Evolutionary conservation across 2,888 invertebrate genomes (phyloP).

Genomic region (Morpho deidamia): DNA sequence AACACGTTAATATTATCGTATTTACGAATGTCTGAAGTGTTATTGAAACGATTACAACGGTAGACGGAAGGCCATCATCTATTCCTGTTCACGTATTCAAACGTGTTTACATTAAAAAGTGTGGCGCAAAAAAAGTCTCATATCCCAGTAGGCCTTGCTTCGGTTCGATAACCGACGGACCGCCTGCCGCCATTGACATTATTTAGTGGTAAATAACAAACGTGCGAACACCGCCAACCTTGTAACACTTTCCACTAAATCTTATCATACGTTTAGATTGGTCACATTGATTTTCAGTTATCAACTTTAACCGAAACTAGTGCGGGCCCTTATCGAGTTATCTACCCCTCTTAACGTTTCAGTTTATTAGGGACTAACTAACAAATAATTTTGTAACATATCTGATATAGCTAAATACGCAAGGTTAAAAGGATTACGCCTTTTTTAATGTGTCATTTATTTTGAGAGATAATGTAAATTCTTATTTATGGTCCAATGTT

Average conservation of each 20-base stretch:
- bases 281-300: conserved; percentile 13
- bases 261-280: conserved; percentile 44
- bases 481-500: not conserved
- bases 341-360: conserved; percentile 1
- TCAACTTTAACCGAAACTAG: conserved; percentile 11
- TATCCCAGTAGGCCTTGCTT: conserved; percentile 7
- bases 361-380: not conserved
- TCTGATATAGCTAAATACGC: conserved; percentile 12
- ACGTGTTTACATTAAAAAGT: not conserved
- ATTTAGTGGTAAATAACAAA: conserved; percentile 44
- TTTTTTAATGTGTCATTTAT: conserved; percentile 10
- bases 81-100: conserved; percentile 1
- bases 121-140: conserved; percentile 8
- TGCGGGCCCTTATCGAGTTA: conserved; percentile 6
- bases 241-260: conserved; percentile 48
- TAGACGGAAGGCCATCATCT: not conserved
- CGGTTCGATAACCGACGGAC: conserved; percentile 23
- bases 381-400: not conserved
- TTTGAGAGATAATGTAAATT: conserved; percentile 7
- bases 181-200: conserved; percentile 51
- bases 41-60: not conserved
- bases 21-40: too few species aligned
- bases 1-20: too few species aligned
- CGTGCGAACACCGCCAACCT: conserved; percentile 48
- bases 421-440: conserved; percentile 10